These are phyloP conservation scores for Sebastes aleutianus DNA, from an alignment of 2,797 vertebrate species.

Conservation along the genomic window DNA sequence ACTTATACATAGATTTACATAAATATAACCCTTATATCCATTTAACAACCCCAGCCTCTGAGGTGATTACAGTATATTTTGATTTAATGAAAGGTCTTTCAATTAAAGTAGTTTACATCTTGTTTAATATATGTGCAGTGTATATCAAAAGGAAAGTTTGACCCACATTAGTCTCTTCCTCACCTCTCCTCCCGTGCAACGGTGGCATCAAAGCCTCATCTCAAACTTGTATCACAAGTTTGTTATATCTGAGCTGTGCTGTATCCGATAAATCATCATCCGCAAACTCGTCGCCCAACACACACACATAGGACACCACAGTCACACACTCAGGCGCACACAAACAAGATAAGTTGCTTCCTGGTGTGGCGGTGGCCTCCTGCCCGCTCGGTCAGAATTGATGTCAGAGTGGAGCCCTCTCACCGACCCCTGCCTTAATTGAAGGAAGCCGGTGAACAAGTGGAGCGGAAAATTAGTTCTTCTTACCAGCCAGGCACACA, in stretches of 20 bases:
- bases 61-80: neutral
- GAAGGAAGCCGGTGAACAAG: slow-evolving; percentile 71
- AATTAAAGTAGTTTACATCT: neutral
- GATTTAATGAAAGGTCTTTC: neutral
- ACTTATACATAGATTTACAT: neutral
- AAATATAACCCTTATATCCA: neutral
- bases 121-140: neutral
- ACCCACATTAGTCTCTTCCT: too few species aligned
- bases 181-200: too few species aligned
- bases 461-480: slow-evolving; percentile 75
- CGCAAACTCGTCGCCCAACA: neutral
- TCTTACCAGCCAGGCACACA: slow-evolving; percentile 30
- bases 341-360: slow-evolving; percentile 34
- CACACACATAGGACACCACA: neutral
- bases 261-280: neutral
- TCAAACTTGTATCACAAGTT: neutral
- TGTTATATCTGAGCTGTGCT: neutral
- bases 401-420: slow-evolving; percentile 66
- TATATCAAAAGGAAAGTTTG: neutral
- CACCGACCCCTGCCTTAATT: slow-evolving; percentile 69
- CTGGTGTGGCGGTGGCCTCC: slow-evolving; percentile 9
- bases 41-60: neutral
- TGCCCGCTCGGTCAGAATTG: slow-evolving; percentile 50
- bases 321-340: slow-evolving; percentile 7
- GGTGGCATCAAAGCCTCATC: neutral